Percentiles rank a stretch among this genome's conserved stretches.
Conservation (phyloP, 37 sponge, comb jelly and placozoan genomes). For the Mnemiopsis leidyi region DNA sequence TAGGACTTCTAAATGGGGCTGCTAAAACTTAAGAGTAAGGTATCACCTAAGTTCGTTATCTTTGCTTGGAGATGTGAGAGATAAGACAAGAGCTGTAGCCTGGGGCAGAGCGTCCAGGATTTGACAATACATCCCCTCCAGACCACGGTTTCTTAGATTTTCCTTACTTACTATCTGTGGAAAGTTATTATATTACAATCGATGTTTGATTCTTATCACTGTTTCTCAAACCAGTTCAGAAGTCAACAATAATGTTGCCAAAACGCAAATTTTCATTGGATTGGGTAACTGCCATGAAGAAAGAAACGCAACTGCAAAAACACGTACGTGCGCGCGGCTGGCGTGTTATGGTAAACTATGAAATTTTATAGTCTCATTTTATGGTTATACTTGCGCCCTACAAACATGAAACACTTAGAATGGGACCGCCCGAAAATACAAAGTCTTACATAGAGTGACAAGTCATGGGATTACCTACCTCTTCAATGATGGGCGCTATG, state of each 20-base stretch:
- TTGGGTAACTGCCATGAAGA: too few relatives aligned
- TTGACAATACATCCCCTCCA: constrained; percentile 74
- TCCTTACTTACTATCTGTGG: not conserved
- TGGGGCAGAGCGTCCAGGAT: constrained; percentile 73
- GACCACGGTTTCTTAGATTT: constrained; percentile 56
- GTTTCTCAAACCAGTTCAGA: too few relatives aligned
- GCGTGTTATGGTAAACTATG: constrained; percentile 47
- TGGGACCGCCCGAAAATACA: not conserved
- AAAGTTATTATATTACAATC: not conserved
- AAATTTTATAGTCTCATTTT: not conserved
- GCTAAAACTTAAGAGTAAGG: too few relatives aligned
- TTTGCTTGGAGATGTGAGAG: constrained; percentile 64
- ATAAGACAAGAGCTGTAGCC: constrained; percentile 71
- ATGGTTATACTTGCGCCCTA: not conserved
- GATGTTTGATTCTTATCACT: too few relatives aligned
- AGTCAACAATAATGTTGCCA: too few relatives aligned
- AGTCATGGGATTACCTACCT: constrained; percentile 65
- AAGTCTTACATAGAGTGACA: constrained; percentile 23
- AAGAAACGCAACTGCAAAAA: not conserved
- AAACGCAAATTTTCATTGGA: too few relatives aligned
- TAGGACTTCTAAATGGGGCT: too few relatives aligned
- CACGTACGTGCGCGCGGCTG: not conserved
- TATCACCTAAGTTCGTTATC: constrained; percentile 64
- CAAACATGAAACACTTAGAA: not conserved
- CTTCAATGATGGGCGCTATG: constrained; percentile 75